These are phyloP conservation scores for Drosophila grimshawi DNA, from an alignment of 1,140 invertebrate species.

Conservation along the genomic window DNA sequence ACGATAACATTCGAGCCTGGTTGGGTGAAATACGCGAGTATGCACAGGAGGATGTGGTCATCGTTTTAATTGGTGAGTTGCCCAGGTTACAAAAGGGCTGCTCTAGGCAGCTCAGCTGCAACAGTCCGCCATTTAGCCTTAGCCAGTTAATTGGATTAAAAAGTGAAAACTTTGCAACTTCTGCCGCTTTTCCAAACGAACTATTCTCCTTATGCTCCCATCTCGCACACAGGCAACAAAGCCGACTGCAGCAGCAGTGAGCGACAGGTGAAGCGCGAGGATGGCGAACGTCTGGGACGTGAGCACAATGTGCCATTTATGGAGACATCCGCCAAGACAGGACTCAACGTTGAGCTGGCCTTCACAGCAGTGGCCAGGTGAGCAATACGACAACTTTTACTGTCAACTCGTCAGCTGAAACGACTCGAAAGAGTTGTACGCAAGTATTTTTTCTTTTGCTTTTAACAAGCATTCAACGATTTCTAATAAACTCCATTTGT, in stretches of 20 bases:
- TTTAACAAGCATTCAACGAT: not conserved
- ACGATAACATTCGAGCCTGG: constrained; percentile 95
- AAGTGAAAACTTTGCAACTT: constrained; percentile 45
- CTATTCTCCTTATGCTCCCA: not conserved
- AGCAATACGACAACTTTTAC: constrained; percentile 27
- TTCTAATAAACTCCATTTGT: not conserved
- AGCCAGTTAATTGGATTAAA: constrained; percentile 59
- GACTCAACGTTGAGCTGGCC: constrained; percentile 92
- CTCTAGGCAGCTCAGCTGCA: not conserved
- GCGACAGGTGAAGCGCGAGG: constrained; percentile 90
- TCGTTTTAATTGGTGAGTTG: constrained; percentile 92
- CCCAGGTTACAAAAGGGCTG: constrained; percentile 37
- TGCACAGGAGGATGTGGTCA: constrained; percentile 94
- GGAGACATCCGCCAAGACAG: constrained; percentile 95
- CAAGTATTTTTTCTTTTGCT: not conserved
- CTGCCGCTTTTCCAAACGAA: constrained; percentile 26
- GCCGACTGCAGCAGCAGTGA: constrained; percentile 90
- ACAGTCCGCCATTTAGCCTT: constrained; percentile 25
- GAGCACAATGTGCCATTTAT: constrained; percentile 94
- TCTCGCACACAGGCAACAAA: constrained; percentile 90
- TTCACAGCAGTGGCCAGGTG: constrained; percentile 91
- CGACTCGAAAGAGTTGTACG: not conserved
- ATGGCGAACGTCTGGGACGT: constrained; percentile 91
- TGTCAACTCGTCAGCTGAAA: not conserved
- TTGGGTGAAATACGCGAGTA: constrained; percentile 94